Conservation (phyloP, 30 jellyfish, hydroid and myxozoan species). For the Aurelia aurita complex sp. Pacific region DNA sequence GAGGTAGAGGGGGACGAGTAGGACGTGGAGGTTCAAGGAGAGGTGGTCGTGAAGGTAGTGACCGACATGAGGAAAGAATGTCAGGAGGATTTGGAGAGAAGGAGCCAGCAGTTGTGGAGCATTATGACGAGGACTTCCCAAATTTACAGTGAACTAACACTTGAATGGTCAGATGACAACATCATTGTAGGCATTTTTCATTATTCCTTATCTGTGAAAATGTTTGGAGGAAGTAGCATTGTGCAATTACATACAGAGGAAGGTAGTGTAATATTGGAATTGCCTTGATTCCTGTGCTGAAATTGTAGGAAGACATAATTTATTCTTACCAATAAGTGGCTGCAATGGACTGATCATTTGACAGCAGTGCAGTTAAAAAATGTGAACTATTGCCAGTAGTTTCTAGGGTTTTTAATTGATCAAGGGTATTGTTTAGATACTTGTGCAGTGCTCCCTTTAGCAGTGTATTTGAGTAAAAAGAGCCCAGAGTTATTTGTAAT, state of each 20-base stretch:
- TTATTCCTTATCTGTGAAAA: slow-evolving; percentile 16
- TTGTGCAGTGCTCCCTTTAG: too few relatives aligned
- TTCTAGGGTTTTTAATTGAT: too few relatives aligned
- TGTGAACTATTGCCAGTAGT: too few relatives aligned
- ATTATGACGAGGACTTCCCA: slow-evolving; percentile 45
- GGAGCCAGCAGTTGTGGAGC: slow-evolving; percentile 25
- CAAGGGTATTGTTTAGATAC: too few relatives aligned
- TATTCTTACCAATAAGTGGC: too few relatives aligned
- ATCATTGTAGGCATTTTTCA: slow-evolving; percentile 10
- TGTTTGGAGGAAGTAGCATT: not conserved
- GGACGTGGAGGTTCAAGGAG: slow-evolving; percentile 67
- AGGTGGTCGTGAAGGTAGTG: slow-evolving; percentile 40
- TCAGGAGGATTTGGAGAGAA: slow-evolving; percentile 24
- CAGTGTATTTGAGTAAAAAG: too few relatives aligned
- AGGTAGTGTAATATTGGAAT: not conserved
- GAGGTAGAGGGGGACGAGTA: slow-evolving; percentile 75
- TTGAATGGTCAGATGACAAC: not conserved
- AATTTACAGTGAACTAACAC: slow-evolving; percentile 9
- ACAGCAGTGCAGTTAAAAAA: too few relatives aligned
- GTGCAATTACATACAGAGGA: not conserved
- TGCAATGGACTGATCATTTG: too few relatives aligned
- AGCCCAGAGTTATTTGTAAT: too few relatives aligned
- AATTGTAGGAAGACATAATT: too few relatives aligned
- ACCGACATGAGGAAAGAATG: slow-evolving; percentile 25
- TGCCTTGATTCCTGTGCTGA: too few relatives aligned